Evolutionary conservation across 2,888 invertebrate genomes (phyloP), one percentile per base, ranked within the genome.

Genomic region (Itoplectis maculator): DNA sequence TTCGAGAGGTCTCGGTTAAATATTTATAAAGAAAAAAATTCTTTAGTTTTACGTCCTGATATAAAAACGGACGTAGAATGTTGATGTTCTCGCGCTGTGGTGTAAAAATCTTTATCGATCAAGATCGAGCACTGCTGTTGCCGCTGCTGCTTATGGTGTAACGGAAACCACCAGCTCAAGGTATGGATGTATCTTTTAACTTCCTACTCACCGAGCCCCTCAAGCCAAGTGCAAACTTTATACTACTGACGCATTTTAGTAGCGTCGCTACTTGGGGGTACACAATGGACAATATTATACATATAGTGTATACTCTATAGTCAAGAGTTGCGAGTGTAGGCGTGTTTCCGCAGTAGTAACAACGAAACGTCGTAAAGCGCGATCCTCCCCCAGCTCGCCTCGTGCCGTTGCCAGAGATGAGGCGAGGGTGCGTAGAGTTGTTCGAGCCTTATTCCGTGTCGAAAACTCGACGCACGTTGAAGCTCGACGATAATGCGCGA

Each of bases 291-390:
- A n/a, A 47, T 47, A 47, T 47, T 3, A 2, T 47, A n/a, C 47
- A 2, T 47, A n/a, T 15, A 6, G 47, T n/a, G 47, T 15, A 47
- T n/a, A 15, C n/a, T 15, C 3, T 47, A 15, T 5, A 47, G 45
- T 11, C n/a, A n/a, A n/a, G n/a, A n/a, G n/a, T 5, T 47, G 47
- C 15, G 47, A 47, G 47, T 15, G n/a, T 15, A 15, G 15, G 47
- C 15, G 47, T 47, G 15, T 6, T n/a, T 47, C 15, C n/a, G 45
- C n/a, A 15, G 47, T 47, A n/a, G 47, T 47, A 47, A 47, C 47
- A 47, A 47, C n/a, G 47, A 47, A 47, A 15, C 47, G 47, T 47
- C 47, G 47, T 47, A 47, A 47, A 47, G 47, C 15, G 45, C 45
- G 15, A 15, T 7, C 47, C 15, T 15, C 2, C 5, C n/a, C 1